Evolutionary conservation across 2,888 invertebrate genomes (phyloP), one percentile per base, ranked within the genome.

Genomic region (Heliconius aoede): DNA sequence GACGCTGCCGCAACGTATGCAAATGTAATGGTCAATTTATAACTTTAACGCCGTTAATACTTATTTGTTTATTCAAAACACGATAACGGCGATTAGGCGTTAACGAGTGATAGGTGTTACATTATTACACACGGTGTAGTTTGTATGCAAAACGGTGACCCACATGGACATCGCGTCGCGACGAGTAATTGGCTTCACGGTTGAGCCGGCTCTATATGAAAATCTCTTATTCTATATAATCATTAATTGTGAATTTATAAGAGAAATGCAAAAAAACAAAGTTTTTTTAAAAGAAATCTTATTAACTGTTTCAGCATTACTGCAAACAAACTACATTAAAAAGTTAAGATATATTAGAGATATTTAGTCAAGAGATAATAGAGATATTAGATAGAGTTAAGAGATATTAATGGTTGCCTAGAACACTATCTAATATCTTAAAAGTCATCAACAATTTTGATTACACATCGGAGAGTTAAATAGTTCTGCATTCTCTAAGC

Each of bases 61-160:
- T 83, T 88, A 89, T 91, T 92, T 92, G 93, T 92, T 91, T 90
- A 90, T 89, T 88, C 86, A 83, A 83, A 85, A 84, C 85, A 88
- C 86, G 89, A 89, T 90, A 89, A 88, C 86, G 83, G 77, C 88
- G 88, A 91, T 92, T 90, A 90, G 87, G 85, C 85, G 87, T 83
- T 90, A 90, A 90, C 89, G 86, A 88, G 77, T 80, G 73, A 80
- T 81, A 81, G 81, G 79, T 79, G 78, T 77, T 76, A 76, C 77
- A 76, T 79, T 76, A 80, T 79, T 61, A 69, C 75, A 64, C 64
- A 78, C 67, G 73, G 69, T 77, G 79, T 80, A 78, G 74, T 90
- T 90, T 88, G 85, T 87, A 88, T 89, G 88, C 83, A 80, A 79
- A 83, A 81, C 73, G 74, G 61, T 72, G 75, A 60, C 64, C 74